A percentile compares a stretch with the other conserved stretches of the same genome.
Evolutionary conservation across 2,888 invertebrate species (phyloP).

Genomic region (Cataglyphis livida): DNA sequence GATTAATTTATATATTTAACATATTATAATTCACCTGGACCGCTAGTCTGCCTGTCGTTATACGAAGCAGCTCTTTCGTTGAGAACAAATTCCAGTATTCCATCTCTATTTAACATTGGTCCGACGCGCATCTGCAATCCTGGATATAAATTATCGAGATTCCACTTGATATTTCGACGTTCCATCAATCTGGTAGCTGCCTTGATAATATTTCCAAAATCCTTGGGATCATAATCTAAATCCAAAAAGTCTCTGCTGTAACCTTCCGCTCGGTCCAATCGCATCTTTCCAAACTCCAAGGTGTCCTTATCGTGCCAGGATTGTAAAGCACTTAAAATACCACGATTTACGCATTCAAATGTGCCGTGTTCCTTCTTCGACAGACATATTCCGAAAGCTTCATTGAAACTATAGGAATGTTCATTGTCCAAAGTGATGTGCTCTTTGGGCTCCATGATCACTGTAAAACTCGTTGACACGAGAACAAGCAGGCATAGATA

Average conservation of each 20-base stretch:
- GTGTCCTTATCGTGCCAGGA: slow-evolving; percentile 89
- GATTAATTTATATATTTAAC: neutral
- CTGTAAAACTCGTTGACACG: slow-evolving; percentile 77
- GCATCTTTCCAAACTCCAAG: slow-evolving; percentile 89
- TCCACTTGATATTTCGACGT: slow-evolving; percentile 91
- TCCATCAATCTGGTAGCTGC: slow-evolving; percentile 87
- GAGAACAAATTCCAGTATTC: slow-evolving; percentile 91
- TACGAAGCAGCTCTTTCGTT: slow-evolving; percentile 86
- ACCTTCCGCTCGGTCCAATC: slow-evolving; percentile 88
- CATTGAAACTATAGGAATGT: slow-evolving; percentile 75
- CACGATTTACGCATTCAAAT: slow-evolving; percentile 89
- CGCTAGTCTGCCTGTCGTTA: slow-evolving; percentile 87
- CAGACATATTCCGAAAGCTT: slow-evolving; percentile 78
- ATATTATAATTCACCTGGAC: slow-evolving; percentile 87
- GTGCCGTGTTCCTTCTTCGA: slow-evolving; percentile 77
- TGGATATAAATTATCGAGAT: slow-evolving; percentile 90
- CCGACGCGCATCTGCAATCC: slow-evolving; percentile 92
- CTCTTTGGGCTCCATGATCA: slow-evolving; percentile 79
- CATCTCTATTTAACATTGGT: slow-evolving; percentile 90
- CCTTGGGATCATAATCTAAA: slow-evolving; percentile 91
- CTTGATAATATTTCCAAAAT: slow-evolving; percentile 88
- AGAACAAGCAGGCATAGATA: slow-evolving; percentile 73
- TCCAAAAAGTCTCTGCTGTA: slow-evolving; percentile 89
- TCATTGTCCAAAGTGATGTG: slow-evolving; percentile 68
- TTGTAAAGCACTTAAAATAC: slow-evolving; percentile 89